Percentiles rank a stretch among this genome's conserved stretches.
These are phyloP conservation scores for Leptatherina wallacei DNA, from an alignment of 2,797 vertebrate genomes.

Conservation along the genomic window DNA sequence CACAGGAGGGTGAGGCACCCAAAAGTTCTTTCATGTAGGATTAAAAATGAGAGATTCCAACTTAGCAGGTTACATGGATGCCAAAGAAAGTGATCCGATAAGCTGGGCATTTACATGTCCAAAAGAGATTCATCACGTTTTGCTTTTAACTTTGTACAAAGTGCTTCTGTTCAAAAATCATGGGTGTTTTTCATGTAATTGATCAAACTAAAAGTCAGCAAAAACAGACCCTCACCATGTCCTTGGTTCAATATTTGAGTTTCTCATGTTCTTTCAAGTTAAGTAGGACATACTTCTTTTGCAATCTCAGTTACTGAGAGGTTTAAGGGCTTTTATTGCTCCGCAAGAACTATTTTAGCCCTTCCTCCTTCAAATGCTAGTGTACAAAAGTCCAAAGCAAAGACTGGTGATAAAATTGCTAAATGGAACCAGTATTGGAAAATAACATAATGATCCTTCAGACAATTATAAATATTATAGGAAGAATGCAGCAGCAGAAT, in stretches of 20 bases:
- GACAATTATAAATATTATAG: not conserved
- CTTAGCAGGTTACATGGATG: not conserved
- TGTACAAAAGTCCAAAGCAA: not conserved
- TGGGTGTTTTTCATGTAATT: not conserved
- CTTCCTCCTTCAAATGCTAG: not conserved
- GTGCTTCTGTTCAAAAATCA: not conserved
- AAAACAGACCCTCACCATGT: not conserved
- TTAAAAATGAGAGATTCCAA: not conserved
- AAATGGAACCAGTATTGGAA: not conserved
- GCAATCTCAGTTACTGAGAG: not conserved
- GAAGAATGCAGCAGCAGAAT: not conserved
- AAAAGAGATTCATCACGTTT: not conserved
- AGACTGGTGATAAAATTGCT: not conserved
- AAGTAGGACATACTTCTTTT: not conserved
- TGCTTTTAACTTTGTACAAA: not conserved
- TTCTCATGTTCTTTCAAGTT: not conserved
- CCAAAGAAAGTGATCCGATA: not conserved
- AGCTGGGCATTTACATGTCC: not conserved
- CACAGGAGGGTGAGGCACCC: constrained; percentile 11
- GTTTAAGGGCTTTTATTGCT: not conserved
- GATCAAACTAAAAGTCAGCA: not conserved
- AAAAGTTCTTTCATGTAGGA: not conserved
- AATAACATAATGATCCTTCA: not conserved
- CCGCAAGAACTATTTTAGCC: not conserved
- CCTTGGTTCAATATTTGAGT: not conserved